Percentiles rank a stretch among this genome's conserved stretches.
Evolutionary conservation across 2,888 invertebrate genomes (phyloP).

Genomic region (Coenonympha arcania): DNA sequence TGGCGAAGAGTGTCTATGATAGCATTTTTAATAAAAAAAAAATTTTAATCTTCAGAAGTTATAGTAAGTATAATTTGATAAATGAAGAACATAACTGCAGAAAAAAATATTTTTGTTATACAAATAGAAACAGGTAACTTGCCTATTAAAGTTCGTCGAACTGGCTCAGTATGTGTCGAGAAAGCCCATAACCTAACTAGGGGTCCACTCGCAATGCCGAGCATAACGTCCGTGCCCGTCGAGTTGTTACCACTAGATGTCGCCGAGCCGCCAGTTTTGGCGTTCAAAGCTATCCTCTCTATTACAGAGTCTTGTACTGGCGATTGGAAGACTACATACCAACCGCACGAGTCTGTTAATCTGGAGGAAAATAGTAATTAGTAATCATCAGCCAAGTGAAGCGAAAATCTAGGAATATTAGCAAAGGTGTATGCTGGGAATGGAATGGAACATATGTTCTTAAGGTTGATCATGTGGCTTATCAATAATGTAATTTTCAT

Average conservation of each 20-base stretch:
- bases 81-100: too few relatives aligned
- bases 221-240: slow-evolving; percentile 64
- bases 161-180: slow-evolving; percentile 67
- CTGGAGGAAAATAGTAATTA: slow-evolving; percentile 48
- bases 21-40: too few relatives aligned
- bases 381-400: too few relatives aligned
- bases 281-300: slow-evolving; percentile 93
- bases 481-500: too few relatives aligned
- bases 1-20: too few relatives aligned
- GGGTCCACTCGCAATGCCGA: slow-evolving; percentile 65
- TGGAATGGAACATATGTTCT: too few relatives aligned
- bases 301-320: slow-evolving; percentile 91
- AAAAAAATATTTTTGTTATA: too few relatives aligned
- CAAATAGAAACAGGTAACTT: slow-evolving; percentile 13
- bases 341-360: slow-evolving; percentile 96
- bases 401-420: too few relatives aligned
- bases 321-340: slow-evolving; percentile 96
- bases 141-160: slow-evolving; percentile 66
- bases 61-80: too few relatives aligned
- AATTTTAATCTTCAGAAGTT: too few relatives aligned
- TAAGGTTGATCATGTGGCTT: too few relatives aligned
- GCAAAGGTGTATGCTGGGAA: too few relatives aligned
- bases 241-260: slow-evolving; percentile 52
- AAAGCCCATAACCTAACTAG: slow-evolving; percentile 68
- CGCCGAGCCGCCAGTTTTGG: slow-evolving; percentile 66